phyloP scores from a whole-genome alignment of 2,113 vertebrate genomes.

The Polyodon spathula region DNA sequence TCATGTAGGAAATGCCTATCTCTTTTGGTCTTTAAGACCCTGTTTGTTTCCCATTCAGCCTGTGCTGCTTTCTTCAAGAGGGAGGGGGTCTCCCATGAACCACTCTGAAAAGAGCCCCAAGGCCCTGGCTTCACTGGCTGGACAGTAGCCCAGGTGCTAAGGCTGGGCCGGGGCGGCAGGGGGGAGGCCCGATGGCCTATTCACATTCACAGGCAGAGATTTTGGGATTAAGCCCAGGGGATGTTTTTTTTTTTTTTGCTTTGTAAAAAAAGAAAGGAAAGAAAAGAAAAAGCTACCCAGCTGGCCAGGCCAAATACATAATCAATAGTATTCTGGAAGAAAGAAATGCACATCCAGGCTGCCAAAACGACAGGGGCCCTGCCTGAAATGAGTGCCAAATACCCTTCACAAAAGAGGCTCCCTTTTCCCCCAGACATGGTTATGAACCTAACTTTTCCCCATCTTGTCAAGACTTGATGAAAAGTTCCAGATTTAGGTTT shows the following conservation, averaged over 20 bases:
- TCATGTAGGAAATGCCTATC: slow-evolving; percentile 19
- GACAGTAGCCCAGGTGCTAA: slow-evolving; percentile 19
- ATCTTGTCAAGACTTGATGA: not conserved
- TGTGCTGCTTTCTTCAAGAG: slow-evolving; percentile 6
- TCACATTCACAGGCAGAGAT: slow-evolving; percentile 20
- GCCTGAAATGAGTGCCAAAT: slow-evolving; percentile 27
- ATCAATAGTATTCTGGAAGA: slow-evolving; percentile 50
- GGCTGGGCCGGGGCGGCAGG: slow-evolving; percentile 14
- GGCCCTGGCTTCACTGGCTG: not conserved
- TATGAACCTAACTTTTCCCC: not conserved
- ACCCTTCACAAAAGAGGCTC: slow-evolving; percentile 11
- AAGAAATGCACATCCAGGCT: slow-evolving; percentile 33
- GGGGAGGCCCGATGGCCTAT: slow-evolving; percentile 28
- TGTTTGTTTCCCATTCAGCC: slow-evolving; percentile 12
- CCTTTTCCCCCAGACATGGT: not conserved
- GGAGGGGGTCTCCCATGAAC: not conserved
- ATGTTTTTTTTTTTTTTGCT: slow-evolving; percentile 29
- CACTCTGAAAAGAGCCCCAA: slow-evolving; percentile 16
- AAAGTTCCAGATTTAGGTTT: not conserved
- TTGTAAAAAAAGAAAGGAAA: slow-evolving; percentile 39
- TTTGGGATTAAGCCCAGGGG: slow-evolving; percentile 21
- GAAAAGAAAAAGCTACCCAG: slow-evolving; percentile 50
- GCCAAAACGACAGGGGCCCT: slow-evolving; percentile 22
- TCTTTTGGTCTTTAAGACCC: slow-evolving; percentile 5
- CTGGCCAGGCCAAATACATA: slow-evolving; percentile 49